Base-by-base conservation (phyloP, 2,888 invertebrate species). In the Nymphalis urticae region DNA sequence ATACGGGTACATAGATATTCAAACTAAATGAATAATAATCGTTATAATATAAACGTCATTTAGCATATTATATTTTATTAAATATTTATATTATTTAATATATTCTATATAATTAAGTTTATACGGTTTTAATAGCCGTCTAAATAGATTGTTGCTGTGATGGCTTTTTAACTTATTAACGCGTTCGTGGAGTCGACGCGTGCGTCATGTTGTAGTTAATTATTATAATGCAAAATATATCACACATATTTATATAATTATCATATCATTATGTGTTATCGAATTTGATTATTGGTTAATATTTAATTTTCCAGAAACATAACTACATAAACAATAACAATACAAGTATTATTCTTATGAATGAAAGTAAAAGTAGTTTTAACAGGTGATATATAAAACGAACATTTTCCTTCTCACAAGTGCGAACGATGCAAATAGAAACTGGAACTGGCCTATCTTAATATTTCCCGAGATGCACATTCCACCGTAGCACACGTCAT, bases 401-500 rank as follows among this genome's bases (percentile, higher is more conserved):
- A 47, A 56, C 36, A 21, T 19, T 53, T 42, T 53, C 21, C 24
- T 66, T 62, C 62, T 53, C 62, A 66, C 27, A 42, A 48, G 48
- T 56, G 62, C 36, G 62, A 66, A 54, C 54, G 54, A 27, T 27
- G 0, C 32, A 6, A n/a, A 2, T 50, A n/a, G 17, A 56, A 53
- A 56, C 54, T 32, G 6, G 64, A 51, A 54, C 64, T 59, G 63
- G 71, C 66, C 66, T 69, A 60, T 66, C 63, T 56, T 54, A 61
- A 64, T 36, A 48, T 58, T 61, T 61, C 66, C 63, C 54, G 42
- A 71, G 56, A 47, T 32, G 59, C 50, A 48, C 61, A 59, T 48
- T 60, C 51, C 36, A 48, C 27, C 27, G 56, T 54, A 36, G 19
- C 53, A 16, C 13, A 17, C 54, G 60, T 64, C 47, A 54, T 51